These are phyloP conservation scores for Planiliza haematocheilus DNA, from an alignment of 2,113 vertebrate species.

Conservation along the genomic window DNA sequence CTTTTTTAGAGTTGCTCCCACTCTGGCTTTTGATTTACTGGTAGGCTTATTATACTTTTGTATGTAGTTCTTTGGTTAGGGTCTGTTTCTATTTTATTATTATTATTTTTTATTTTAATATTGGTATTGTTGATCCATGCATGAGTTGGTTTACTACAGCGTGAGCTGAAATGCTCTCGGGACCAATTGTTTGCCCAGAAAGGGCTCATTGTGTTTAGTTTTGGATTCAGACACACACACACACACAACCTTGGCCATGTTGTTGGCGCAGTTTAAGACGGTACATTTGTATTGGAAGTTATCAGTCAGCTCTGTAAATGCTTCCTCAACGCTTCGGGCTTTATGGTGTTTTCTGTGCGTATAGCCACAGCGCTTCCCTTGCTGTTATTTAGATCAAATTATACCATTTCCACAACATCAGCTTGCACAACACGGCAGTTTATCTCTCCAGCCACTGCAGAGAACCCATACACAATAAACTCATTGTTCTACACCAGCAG, in stretches of 20 bases:
- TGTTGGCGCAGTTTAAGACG: conserved; percentile 15
- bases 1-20: conserved; percentile 73
- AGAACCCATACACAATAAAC: conserved; percentile 13
- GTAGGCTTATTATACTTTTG: conserved; percentile 30
- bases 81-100: conserved; percentile 21
- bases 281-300: conserved; percentile 39
- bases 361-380: conserved; percentile 14
- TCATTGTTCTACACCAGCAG: conserved; percentile 59
- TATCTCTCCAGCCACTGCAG: conserved; percentile 22
- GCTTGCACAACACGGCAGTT: conserved; percentile 34
- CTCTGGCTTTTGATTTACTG: conserved; percentile 54
- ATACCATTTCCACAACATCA: conserved; percentile 45
- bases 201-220: conserved; percentile 46
- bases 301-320: conserved; percentile 36
- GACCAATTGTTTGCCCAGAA: conserved; percentile 54
- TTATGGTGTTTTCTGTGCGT: conserved; percentile 30
- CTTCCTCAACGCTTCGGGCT: conserved; percentile 26
- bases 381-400: conserved; percentile 12
- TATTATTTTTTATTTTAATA: conserved; percentile 20
- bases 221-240: conserved; percentile 9
- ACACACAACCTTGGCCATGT: conserved; percentile 15
- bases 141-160: conserved; percentile 40
- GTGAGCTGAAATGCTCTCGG: conserved; percentile 42
- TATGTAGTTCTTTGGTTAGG: conserved; percentile 34
- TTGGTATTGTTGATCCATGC: conserved; percentile 34